Percentiles rank a stretch among this genome's conserved stretches.
Evolutionary conservation across 2,797 vertebrate genomes (phyloP).

Genomic region (Okamejei kenojei): DNA sequence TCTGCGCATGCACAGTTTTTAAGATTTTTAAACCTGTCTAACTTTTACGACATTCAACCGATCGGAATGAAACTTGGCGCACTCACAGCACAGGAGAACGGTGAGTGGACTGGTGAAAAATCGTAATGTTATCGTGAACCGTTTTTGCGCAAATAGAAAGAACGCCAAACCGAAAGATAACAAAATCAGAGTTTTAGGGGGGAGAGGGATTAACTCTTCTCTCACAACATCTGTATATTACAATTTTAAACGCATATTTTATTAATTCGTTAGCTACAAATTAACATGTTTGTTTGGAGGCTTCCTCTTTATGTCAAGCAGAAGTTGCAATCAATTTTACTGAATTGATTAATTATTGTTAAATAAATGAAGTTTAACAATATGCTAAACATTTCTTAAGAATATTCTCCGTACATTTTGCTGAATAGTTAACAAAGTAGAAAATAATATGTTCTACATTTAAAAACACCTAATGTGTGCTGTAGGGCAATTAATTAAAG

Average conservation of each 20-base stretch:
- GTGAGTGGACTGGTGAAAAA: no score
- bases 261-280: background rate
- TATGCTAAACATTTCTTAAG: background rate
- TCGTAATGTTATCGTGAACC: no score
- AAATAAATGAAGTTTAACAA: constrained; percentile 8
- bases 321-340: background rate
- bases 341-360: background rate
- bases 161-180: no score
- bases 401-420: background rate
- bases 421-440: constrained; percentile 6
- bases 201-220: background rate
- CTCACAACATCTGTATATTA: background rate
- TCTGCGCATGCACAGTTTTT: no score
- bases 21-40: no score
- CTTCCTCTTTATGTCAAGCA: background rate
- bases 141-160: no score
- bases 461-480: background rate
- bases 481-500: background rate
- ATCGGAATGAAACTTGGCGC: no score
- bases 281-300: background rate
- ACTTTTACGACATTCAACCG: no score
- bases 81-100: no score
- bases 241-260: background rate
- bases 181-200: no score
- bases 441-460: background rate